Percentiles rank a stretch among this genome's conserved stretches.
Conservation (phyloP, 2,888 invertebrate species). For the Dasypolia templi region DNA sequence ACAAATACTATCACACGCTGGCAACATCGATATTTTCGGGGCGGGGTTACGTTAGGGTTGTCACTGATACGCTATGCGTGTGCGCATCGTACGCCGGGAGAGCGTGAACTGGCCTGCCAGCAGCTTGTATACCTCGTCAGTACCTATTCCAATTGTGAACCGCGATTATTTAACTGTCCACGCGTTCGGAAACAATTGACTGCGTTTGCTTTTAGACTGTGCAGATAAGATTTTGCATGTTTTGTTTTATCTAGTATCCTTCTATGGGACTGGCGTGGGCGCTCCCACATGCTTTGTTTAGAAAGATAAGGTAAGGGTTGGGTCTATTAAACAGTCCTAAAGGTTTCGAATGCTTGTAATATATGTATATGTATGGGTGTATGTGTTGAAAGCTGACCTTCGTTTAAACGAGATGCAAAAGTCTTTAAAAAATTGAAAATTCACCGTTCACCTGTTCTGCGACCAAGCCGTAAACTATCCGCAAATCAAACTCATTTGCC, state of each 20-base stretch:
- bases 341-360: not conserved
- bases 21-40: slow-evolving; percentile 66
- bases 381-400: not conserved
- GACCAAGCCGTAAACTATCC: not conserved
- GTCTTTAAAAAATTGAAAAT: not conserved
- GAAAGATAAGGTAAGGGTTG: not conserved
- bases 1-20: slow-evolving; percentile 65
- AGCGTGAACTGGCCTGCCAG: slow-evolving; percentile 82
- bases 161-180: slow-evolving; percentile 89
- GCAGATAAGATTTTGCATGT: slow-evolving; percentile 86
- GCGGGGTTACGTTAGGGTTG: slow-evolving; percentile 70
- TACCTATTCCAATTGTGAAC: slow-evolving; percentile 89
- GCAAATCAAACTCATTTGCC: not conserved
- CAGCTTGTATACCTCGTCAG: slow-evolving; percentile 79
- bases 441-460: not conserved
- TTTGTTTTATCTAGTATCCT: slow-evolving; percentile 61
- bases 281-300: slow-evolving; percentile 9
- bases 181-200: slow-evolving; percentile 89
- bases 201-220: slow-evolving; percentile 82
- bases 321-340: too few relatives aligned
- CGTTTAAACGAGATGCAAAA: not conserved
- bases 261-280: slow-evolving; percentile 29
- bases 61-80: slow-evolving; percentile 71
- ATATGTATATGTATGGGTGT: not conserved
- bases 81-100: slow-evolving; percentile 85